Evolutionary conservation across 2,797 vertebrate genomes (phyloP), one percentile per base, ranked within the genome.

Genomic region (Phataginus tetradactyla): DNA sequence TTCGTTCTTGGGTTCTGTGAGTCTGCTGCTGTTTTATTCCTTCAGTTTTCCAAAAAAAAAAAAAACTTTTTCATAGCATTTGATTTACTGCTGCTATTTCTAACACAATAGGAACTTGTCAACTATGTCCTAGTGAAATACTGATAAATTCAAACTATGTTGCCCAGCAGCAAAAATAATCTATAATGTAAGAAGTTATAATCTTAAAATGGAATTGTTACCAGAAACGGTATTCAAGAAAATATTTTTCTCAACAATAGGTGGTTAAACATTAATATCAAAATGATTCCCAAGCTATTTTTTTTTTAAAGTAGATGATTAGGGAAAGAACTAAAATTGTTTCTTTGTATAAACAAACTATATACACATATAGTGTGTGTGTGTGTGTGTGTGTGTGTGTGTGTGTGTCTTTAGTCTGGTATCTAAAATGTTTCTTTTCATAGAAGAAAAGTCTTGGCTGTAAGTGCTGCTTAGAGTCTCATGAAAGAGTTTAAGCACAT

Each of bases 391-490:
- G 42, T 45, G 42, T 45, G 45, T 45, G 45, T 45, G 45, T 45
- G 10, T 11, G 45, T 53, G 72, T 39, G 32, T 49, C 74, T 84
- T 94, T 83, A 78, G 51, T 79, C n/a, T 92, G 53, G 77, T 83
- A 86, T 17, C 71, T 83, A 90, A 96, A 87, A 79, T 61, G 8
- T 87, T 93, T 92, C 80, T 86, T 86, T 84, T 87, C 51, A 79
- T 4, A 72, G 55, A 84, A 72, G 57, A 32, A 85, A 85, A n/a
- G 8, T 9, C 12, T 45, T 92, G 69, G 18, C 72, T 87, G 72
- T 90, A 42, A 92, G 20, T 20, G 42, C 34, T 94, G 15, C 7
- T 77, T 81, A 59, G 32, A 71, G 14, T 86, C 74, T 92, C 37
- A 9, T 1, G 69, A 85, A 37, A 87, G 14, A 80, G n/a, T 49